Conservation (phyloP, 2,113 vertebrate genomes). For the Paraplagusia blochii region DNA sequence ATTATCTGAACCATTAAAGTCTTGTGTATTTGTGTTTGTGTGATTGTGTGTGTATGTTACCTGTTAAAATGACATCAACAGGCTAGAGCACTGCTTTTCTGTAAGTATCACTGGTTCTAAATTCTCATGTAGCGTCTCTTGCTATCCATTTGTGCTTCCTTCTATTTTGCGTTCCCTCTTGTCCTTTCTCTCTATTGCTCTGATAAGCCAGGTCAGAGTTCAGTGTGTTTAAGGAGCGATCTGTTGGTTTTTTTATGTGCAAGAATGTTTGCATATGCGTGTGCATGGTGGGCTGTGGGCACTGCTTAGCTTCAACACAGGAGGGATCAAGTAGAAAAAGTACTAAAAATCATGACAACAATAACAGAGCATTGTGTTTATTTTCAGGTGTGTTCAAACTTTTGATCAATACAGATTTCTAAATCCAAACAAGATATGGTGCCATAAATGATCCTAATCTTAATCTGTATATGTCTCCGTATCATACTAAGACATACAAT, state of each 20-base stretch:
- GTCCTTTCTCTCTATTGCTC: not conserved
- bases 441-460: too few relatives aligned
- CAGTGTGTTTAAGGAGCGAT: slow-evolving; percentile 50
- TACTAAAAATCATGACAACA: too few relatives aligned
- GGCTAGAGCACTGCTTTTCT: not conserved
- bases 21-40: not conserved
- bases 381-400: too few relatives aligned
- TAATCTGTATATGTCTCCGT: too few relatives aligned
- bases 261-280: slow-evolving; percentile 20
- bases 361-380: too few relatives aligned
- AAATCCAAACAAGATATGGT: too few relatives aligned
- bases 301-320: too few relatives aligned
- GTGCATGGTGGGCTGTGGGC: not conserved
- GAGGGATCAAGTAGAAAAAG: too few relatives aligned
- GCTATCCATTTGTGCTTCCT: too few relatives aligned
- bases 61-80: slow-evolving; percentile 36
- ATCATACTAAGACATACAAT: too few relatives aligned
- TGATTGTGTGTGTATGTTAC: slow-evolving; percentile 37
- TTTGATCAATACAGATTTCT: too few relatives aligned
- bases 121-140: not conserved
- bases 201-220: slow-evolving; percentile 60
- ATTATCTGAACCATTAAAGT: too few relatives aligned
- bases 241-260: not conserved
- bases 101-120: slow-evolving; percentile 2
- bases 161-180: not conserved